Conservation (phyloP, 2,888 invertebrate genomes). For the Ceratothoa steindachneri region DNA sequence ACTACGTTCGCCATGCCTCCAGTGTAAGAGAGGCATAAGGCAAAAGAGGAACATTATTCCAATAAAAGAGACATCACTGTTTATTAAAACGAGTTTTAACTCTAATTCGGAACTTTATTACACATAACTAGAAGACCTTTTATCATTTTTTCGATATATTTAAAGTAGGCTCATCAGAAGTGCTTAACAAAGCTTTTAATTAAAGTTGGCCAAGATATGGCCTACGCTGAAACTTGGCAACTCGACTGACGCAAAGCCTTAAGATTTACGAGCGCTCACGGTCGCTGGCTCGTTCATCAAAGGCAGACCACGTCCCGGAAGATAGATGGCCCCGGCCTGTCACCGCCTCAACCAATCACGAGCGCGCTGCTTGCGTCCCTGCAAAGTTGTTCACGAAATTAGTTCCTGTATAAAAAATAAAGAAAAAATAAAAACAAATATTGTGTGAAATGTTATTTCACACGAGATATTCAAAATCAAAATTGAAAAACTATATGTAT, state of each 20-base stretch:
- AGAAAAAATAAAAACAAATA: conserved; percentile 3
- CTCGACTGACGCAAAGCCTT: conserved; percentile 3
- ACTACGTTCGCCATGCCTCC: no score
- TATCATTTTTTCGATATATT: no score
- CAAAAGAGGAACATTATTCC: no score
- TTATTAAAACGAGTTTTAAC: not conserved
- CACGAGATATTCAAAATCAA: conserved; percentile 6
- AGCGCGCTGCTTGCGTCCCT: conserved; percentile 23
- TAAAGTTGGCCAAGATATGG: not conserved
- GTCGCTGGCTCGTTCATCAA: conserved; percentile 48
- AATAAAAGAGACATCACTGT: no score
- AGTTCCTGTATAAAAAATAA: conserved; percentile 23
- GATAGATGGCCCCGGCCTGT: conserved; percentile 47
- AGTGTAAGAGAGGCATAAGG: no score
- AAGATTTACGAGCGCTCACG: conserved; percentile 46
- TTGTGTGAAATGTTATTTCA: conserved; percentile 5
- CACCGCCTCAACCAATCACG: conserved; percentile 48
- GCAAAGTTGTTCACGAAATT: conserved; percentile 24
- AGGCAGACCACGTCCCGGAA: conserved; percentile 47
- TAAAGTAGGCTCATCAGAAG: not conserved
- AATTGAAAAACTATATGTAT: not conserved
- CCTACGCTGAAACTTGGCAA: conserved; percentile 13
- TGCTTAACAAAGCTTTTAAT: conserved; percentile 5
- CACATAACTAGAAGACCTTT: no score
- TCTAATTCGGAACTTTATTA: not conserved